These are phyloP conservation scores for Chrysodeixis includens DNA, from an alignment of 2,888 invertebrate genomes.

Conservation along the genomic window DNA sequence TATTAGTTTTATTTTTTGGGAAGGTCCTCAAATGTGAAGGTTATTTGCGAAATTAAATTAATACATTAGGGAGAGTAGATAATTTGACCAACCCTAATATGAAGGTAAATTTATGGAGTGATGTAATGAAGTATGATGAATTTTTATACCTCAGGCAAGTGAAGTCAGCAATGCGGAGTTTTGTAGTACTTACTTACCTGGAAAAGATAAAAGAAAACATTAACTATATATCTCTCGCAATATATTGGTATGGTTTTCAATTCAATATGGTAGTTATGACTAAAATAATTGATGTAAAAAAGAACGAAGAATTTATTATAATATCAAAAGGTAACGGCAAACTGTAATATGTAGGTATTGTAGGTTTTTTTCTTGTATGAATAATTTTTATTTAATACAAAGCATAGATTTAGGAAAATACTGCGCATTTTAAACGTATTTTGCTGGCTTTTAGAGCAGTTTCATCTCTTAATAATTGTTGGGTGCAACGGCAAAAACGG, in stretches of 20 bases:
- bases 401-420: too few relatives aligned
- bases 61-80: conserved; percentile 46
- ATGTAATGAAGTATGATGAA: conserved; percentile 14
- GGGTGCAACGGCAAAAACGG: not conserved
- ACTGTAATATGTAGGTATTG: too few relatives aligned
- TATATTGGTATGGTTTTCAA: too few relatives aligned
- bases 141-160: conserved; percentile 23
- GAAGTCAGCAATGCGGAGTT: conserved; percentile 15
- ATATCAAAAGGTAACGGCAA: too few relatives aligned
- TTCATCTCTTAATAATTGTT: not conserved
- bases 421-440: too few relatives aligned
- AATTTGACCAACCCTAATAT: conserved; percentile 30
- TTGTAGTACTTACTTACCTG: conserved; percentile 67
- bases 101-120: conserved; percentile 24
- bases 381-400: too few relatives aligned
- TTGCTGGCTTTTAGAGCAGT: too few relatives aligned
- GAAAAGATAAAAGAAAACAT: conserved; percentile 47
- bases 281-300: too few relatives aligned
- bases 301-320: too few relatives aligned
- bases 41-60: conserved; percentile 39
- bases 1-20: not conserved
- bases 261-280: too few relatives aligned
- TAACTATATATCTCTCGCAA: not conserved
- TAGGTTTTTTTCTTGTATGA: too few relatives aligned
- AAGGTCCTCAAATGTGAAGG: conserved; percentile 22